A percentile compares a stretch with the other conserved stretches of the same genome.
These are phyloP conservation scores for Melanogrammus aeglefinus DNA, from an alignment of 2,797 vertebrate genomes.

Conservation along the genomic window DNA sequence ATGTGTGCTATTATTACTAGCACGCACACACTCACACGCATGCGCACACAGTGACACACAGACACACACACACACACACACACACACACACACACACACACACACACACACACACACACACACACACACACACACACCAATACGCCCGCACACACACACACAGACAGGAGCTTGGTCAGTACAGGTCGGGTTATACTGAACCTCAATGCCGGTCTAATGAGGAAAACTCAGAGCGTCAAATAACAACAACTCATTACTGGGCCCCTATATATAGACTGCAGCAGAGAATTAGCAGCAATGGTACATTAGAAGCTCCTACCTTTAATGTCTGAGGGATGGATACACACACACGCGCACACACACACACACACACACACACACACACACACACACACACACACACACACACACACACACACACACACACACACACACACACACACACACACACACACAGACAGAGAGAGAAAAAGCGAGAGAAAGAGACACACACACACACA, in stretches of 20 bases:
- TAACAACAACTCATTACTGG: neutral
- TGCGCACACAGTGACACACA: neutral
- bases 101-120: constrained; percentile 17
- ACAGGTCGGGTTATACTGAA: neutral
- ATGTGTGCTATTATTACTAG: neutral
- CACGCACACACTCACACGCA: constrained; percentile 10
- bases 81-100: neutral
- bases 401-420: no score
- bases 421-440: no score
- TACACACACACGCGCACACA: no score
- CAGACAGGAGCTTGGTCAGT: neutral
- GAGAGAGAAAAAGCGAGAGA: no score
- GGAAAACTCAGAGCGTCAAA: neutral
- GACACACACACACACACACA: neutral
- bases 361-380: no score
- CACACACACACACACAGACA: no score
- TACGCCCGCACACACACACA: neutral
- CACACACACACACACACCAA: neutral
- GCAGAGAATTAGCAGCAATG: neutral
- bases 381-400: no score
- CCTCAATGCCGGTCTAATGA: neutral
- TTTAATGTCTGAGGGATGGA: no score
- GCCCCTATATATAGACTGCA: neutral
- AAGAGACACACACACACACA: no score
- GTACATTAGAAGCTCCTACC: no score